These are phyloP conservation scores for Platygyra sinensis DNA, from an alignment of 64 coral and sea anemone species.

Conservation along the genomic window DNA sequence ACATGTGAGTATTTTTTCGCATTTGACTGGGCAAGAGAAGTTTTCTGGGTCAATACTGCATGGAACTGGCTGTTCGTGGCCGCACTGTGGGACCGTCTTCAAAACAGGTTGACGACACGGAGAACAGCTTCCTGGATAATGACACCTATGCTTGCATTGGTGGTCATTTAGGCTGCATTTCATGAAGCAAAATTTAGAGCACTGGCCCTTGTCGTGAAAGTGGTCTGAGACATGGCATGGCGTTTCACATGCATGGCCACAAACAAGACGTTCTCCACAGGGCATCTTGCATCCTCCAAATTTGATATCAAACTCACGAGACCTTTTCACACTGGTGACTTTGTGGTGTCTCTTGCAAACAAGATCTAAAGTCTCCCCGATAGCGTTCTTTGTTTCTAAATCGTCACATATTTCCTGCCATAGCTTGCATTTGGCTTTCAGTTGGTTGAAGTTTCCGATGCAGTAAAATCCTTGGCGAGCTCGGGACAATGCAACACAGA, in stretches of 20 bases:
- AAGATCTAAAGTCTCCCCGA: constrained; percentile 22
- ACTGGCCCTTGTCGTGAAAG: not conserved
- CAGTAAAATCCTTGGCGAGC: constrained; percentile 57
- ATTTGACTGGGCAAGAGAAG: not conserved
- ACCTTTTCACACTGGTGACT: constrained; percentile 22
- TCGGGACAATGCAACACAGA: constrained; percentile 52
- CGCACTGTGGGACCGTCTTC: not conserved
- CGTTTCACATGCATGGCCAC: constrained; percentile 28
- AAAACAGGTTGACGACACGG: not conserved
- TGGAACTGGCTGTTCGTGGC: not conserved
- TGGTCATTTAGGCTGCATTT: not conserved
- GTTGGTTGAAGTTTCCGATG: constrained; percentile 36
- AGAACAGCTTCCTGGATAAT: constrained; percentile 7
- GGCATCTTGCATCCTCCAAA: constrained; percentile 32
- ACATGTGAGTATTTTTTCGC: constrained; percentile 24
- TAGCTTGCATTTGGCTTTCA: constrained; percentile 22
- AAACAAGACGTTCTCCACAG: constrained; percentile 34
- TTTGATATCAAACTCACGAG: constrained; percentile 39
- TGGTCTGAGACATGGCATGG: constrained; percentile 9
- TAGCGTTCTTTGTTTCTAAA: constrained; percentile 13
- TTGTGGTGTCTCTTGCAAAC: constrained; percentile 61
- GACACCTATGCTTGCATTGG: not conserved
- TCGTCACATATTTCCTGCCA: constrained; percentile 67
- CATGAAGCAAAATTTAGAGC: not conserved
- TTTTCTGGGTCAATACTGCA: not conserved